Evolutionary conservation across 2,888 invertebrate genomes (phyloP).

Genomic region (Periphyllus acericola): DNA sequence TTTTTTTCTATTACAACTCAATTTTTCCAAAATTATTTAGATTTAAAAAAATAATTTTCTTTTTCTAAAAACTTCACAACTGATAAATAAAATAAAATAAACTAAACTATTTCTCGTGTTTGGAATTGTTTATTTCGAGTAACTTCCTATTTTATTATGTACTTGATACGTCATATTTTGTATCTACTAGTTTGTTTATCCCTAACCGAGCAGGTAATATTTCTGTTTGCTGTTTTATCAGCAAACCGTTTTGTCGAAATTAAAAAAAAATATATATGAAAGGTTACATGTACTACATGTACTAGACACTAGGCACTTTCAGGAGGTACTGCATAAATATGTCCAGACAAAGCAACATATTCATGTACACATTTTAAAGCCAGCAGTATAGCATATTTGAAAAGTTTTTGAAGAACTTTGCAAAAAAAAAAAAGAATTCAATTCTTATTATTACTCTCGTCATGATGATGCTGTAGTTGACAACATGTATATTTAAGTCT

Average conservation of each 20-base stretch:
- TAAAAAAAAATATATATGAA: not conserved
- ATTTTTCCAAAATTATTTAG: too few relatives aligned
- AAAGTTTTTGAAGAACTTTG: constrained; percentile 34
- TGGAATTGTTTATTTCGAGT: too few relatives aligned
- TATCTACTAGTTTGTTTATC: too few relatives aligned
- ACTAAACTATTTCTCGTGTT: too few relatives aligned
- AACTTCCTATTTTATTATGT: too few relatives aligned
- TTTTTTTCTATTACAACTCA: too few relatives aligned
- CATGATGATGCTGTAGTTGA: constrained; percentile 28
- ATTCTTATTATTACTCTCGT: constrained; percentile 35
- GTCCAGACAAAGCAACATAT: not conserved
- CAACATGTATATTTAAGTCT: constrained; percentile 14
- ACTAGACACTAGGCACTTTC: not conserved
- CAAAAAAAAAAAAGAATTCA: not conserved
- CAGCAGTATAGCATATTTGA: not conserved
- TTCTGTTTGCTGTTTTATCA: not conserved
- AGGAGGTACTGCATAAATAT: not conserved
- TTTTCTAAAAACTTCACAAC: too few relatives aligned
- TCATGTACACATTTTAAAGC: not conserved
- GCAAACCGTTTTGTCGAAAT: not conserved
- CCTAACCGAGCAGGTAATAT: too few relatives aligned
- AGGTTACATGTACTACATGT: too few relatives aligned
- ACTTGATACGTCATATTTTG: too few relatives aligned
- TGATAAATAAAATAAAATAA: too few relatives aligned
- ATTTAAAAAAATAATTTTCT: too few relatives aligned